Base-by-base conservation (phyloP, 2,113 vertebrate genomes). In the Lonchura striata region DNA sequence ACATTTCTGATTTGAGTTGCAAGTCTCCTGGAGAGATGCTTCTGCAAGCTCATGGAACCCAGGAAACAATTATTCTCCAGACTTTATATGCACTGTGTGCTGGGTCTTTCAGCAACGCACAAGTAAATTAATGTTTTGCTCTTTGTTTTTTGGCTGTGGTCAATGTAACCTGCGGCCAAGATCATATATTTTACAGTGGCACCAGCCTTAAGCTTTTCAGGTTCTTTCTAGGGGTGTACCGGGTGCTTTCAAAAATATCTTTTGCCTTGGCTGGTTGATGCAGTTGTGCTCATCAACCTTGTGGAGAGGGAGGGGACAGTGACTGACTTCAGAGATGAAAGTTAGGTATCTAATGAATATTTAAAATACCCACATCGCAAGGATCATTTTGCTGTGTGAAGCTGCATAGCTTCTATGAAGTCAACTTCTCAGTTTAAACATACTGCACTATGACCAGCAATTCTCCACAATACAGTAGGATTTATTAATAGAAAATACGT, bases 401-500 rank as follows among this genome's bases (percentile, higher is more conserved):
- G 63, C 72, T 75, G 53, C 47, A 63, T 80, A 77, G 61, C 64
- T 22, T 25, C 53, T 63, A 75, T 1, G 1, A 70, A 75, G 54
- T 37, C 41, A 74, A 6, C 39, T 82, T 56, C 72, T 75, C 82
- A 64, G 60, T 94, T 95, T 77, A 85, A 96, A 97, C 57, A 97
- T 87, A 95, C 23, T 93, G 77, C 88, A 94, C 92, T 95, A 84
- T 94, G 70, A 96, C 85, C 80, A 96, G 64, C 8, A 3, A 61
- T 72, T 96, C 96, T 96, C 88, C 78, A 90, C 84, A 88, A 91
- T 94, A 96, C 83, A 95, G 68, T 94, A 92, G 91, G 75, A 93
- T 92, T 97, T 96, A 92, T 91, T 95, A 92, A 91, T 88, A 94
- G 86, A 95, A 96, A 94, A 95, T 92, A 85, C 53, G 74, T 95